These are phyloP conservation scores for Bellardia pandia DNA, from an alignment of 2,888 invertebrate species.

Conservation along the genomic window DNA sequence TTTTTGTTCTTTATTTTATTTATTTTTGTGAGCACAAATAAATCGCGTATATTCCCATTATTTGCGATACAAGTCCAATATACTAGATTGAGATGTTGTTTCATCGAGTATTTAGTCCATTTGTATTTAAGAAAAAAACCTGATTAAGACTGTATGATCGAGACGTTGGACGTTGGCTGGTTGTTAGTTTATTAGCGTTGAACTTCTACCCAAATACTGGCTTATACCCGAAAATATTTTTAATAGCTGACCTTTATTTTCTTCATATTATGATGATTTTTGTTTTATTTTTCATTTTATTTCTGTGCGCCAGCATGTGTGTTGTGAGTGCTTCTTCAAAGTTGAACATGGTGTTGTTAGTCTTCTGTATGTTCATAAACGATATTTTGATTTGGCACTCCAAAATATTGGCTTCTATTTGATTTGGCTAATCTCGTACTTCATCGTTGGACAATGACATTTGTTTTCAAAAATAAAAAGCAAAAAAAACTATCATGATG, in stretches of 20 bases:
- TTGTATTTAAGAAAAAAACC: slow-evolving; percentile 50
- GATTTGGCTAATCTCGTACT: slow-evolving; percentile 82
- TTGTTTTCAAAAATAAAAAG: slow-evolving; percentile 50
- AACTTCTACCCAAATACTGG: slow-evolving; percentile 71
- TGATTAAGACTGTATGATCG: slow-evolving; percentile 81
- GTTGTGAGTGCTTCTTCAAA: neutral
- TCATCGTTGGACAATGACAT: slow-evolving; percentile 73
- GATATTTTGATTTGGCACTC: slow-evolving; percentile 72
- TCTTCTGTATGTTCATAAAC: slow-evolving; percentile 58
- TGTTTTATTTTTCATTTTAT: slow-evolving; percentile 28
- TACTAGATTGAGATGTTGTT: slow-evolving; percentile 49
- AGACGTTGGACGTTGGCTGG: slow-evolving; percentile 80
- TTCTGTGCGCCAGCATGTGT: slow-evolving; percentile 22
- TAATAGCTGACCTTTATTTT: slow-evolving; percentile 66
- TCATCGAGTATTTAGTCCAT: slow-evolving; percentile 51
- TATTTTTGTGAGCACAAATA: slow-evolving; percentile 29
- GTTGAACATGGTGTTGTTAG: slow-evolving; percentile 49
- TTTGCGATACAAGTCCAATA: slow-evolving; percentile 55
- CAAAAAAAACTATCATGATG: slow-evolving; percentile 32
- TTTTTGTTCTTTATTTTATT: slow-evolving; percentile 39
- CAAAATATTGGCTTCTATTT: slow-evolving; percentile 78
- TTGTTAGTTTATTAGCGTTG: slow-evolving; percentile 70
- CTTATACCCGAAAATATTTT: slow-evolving; percentile 67
- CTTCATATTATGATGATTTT: neutral
- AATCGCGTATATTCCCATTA: slow-evolving; percentile 68